Base-by-base conservation (phyloP, 1,140 invertebrate species). In the Lepidostoma basale region DNA sequence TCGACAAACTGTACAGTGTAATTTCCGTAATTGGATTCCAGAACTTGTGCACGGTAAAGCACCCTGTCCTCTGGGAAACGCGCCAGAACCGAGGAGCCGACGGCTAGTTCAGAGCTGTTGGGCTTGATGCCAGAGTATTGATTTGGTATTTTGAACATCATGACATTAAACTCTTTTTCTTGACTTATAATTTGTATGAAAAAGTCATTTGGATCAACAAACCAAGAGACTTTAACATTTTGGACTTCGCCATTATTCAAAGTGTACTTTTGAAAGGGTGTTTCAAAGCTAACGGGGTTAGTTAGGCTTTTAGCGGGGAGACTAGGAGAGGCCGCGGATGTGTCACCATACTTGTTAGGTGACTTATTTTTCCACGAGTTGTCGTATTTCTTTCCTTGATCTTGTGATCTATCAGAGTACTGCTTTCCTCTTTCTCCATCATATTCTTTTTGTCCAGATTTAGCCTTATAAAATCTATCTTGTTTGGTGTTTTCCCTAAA, bases 1-100 rank as follows among this genome's bases (percentile, higher is more conserved):
- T 93, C 91, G 1, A 93, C 81, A 67, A 88, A 92, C 25, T 85
- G 84, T 0, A 92, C 87, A 28, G 85, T 83, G 73, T 86, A 87
- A 66, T 85, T 84, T 6, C 81, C 81, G 23, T 79, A 76, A 23
- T 42, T 44, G 14, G 3, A 36, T 23, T 64, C 45, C 3, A 64
- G 18, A 1, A 92, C 77, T 56, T 85, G 83, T 1, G 88, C 90
- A 39, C 91, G 79, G 76, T 92, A 89, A 4, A 91, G 77, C 9
- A 87, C 86, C 26, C 84, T 82, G 74, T 92, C 90, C n/a, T 88
- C 86, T 1, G 85, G 82, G 74, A 89, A 90, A 12, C 85, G 77
- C 5, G 89, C 90, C 39, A 92, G 83, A 0, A 91, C 87, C 0
- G 87, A 84, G 0, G 85, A 81, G 10, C 88, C 89, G 6, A 80